Evolutionary conservation across 2,888 invertebrate species (phyloP), one percentile per base, ranked within the genome.

Genomic region (Chalcosyrphus nemorum): DNA sequence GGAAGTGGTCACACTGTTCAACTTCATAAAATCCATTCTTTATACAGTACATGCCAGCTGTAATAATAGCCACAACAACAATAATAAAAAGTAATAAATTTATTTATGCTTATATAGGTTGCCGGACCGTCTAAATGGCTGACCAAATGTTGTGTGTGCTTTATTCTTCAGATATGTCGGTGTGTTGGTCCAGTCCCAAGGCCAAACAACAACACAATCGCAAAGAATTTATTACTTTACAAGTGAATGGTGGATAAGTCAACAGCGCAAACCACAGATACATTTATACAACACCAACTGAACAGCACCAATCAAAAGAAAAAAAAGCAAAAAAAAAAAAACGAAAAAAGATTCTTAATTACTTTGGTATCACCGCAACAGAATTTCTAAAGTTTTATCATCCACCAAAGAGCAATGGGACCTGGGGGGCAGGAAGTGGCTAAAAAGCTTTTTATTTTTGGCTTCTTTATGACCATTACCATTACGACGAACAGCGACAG

Each of bases 181-280:
- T 41, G 75, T 57, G 57, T 66, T 47, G 65, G 65, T 75, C 57
- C 57, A 43, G 65, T 65, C 43, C 65, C 74, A 75, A 75, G 75
- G 75, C 75, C 75, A 75, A 57, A 38, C 17, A 47, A 21, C 74
- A 65, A 47, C 47, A 56, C 66, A 65, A 17, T 45, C n/a, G 29
- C 4, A 57, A n/a, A 50, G 57, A 75, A 38, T 66, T 65, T 66
- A 75, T 50, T 27, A 66, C 50, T 50, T 66, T 66, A 57, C 75
- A 66, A 66, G 50, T 52, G 75, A 75, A 75, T 66, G 57, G 57
- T 66, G 57, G 57, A 29, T 74, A 74, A 54, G 52, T 63, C 72
- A 63, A 72, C 52, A 52, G 11, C n/a, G n/a, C 43, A 54, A 21
- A 54, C 41, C 61, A 41, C 41, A 50, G 29, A 52, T 52, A 17